Conservation (phyloP, 2,888 invertebrate genomes). For the Caenorhabditis sinica region DNA sequence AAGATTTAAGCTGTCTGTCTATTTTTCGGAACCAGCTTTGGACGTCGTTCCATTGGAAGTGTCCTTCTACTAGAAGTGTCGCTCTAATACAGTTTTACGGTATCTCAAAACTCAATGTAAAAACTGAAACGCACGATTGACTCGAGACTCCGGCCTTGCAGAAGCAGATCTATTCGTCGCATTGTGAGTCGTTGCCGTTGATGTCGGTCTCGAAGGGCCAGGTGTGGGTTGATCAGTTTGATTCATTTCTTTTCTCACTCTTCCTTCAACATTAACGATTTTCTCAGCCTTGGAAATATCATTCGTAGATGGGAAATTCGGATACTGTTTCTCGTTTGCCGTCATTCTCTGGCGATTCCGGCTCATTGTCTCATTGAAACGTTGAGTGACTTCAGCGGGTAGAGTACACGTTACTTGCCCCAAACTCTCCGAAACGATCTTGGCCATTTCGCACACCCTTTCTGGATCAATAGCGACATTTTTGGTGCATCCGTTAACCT, state of each 20-base stretch:
- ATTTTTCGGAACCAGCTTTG: too few relatives aligned
- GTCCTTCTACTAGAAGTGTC: too few relatives aligned
- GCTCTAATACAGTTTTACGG: too few relatives aligned
- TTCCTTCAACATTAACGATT: slow-evolving; percentile 47
- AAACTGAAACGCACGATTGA: slow-evolving; percentile 15
- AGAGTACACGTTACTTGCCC: slow-evolving; percentile 25
- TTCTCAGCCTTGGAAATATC: slow-evolving; percentile 60
- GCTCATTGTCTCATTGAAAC: slow-evolving; percentile 26
- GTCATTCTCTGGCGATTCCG: slow-evolving; percentile 41
- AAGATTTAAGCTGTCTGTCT: too few relatives aligned
- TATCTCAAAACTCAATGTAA: neutral
- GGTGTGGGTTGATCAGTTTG: neutral
- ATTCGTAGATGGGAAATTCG: slow-evolving; percentile 56
- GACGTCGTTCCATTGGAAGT: too few relatives aligned
- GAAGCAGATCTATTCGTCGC: slow-evolving; percentile 2
- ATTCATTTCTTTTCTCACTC: slow-evolving; percentile 31
- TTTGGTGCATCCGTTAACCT: slow-evolving; percentile 86
- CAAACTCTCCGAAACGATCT: slow-evolving; percentile 28
- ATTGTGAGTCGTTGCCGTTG: slow-evolving; percentile 24
- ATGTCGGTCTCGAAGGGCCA: slow-evolving; percentile 8
- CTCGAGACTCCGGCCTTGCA: slow-evolving; percentile 25
- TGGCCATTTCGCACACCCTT: slow-evolving; percentile 43
- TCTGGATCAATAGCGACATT: slow-evolving; percentile 72
- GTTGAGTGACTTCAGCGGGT: slow-evolving; percentile 47
- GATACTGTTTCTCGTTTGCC: slow-evolving; percentile 56